phyloP scores from a whole-genome alignment of 2,888 invertebrate genomes.

The Linnaemya tessellans region DNA sequence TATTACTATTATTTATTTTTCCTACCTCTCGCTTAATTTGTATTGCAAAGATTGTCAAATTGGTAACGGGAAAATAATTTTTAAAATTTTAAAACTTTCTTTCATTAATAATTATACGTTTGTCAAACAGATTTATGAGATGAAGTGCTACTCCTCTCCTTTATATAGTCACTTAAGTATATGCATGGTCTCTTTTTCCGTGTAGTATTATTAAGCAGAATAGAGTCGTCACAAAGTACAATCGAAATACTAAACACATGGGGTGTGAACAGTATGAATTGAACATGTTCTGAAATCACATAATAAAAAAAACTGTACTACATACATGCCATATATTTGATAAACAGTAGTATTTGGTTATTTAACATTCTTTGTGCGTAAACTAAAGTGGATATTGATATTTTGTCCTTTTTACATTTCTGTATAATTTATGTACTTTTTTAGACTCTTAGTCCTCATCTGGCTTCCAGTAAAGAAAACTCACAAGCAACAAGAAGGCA shows the following conservation, averaged over 20 bases:
- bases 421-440: slow-evolving; percentile 82
- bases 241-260: slow-evolving; percentile 38
- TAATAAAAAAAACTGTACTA: slow-evolving; percentile 38
- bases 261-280: slow-evolving; percentile 66
- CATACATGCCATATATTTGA: no score
- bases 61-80: no score
- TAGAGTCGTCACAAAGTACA: not conserved
- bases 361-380: slow-evolving; percentile 82
- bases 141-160: no score
- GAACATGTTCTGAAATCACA: slow-evolving; percentile 64
- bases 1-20: no score
- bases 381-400: slow-evolving; percentile 84
- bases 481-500: slow-evolving; percentile 71
- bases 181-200: no score
- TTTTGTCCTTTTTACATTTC: slow-evolving; percentile 83
- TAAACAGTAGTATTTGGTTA: slow-evolving; percentile 67
- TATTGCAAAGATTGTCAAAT: no score
- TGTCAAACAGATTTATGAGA: no score
- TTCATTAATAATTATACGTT: no score
- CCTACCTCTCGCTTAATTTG: no score
- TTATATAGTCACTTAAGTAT: no score
- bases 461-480: slow-evolving; percentile 52
- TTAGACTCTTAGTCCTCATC: slow-evolving; percentile 43
- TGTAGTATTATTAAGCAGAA: not conserved
- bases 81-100: no score